Evolutionary conservation across 2,113 vertebrate genomes (phyloP).

Genomic region (Nycticebus coucang): DNA sequence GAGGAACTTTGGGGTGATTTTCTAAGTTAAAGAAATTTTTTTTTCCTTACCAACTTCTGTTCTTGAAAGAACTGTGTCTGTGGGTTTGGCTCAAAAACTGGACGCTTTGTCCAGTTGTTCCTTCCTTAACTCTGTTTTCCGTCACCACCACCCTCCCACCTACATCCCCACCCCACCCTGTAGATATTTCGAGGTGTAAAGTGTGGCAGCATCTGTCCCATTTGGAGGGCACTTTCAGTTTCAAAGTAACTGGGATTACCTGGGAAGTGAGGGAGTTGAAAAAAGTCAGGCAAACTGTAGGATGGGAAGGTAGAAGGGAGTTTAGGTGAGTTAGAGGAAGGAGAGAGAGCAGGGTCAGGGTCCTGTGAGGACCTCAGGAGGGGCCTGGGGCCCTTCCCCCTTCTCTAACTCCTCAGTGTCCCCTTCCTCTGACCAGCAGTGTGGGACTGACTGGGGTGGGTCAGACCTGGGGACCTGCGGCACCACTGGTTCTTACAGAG

Average conservation of each 20-base stretch:
- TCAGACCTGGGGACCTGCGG: too few relatives aligned
- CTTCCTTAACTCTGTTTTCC: not conserved
- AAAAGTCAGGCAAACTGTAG: not conserved
- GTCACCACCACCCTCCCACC: too few relatives aligned
- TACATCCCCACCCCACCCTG: not conserved
- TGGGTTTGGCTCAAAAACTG: conserved; percentile 67
- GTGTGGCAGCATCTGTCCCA: not conserved
- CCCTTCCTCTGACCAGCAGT: not conserved
- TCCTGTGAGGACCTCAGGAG: not conserved
- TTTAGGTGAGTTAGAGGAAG: not conserved
- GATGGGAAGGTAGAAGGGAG: not conserved
- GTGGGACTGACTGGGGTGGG: not conserved
- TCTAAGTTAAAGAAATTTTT: not conserved
- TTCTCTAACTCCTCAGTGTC: not conserved
- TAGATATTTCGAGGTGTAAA: not conserved
- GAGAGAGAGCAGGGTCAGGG: not conserved
- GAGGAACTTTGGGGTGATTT: not conserved
- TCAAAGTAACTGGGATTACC: not conserved
- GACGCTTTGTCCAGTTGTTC: not conserved
- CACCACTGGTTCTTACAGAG: rapidly evolving
- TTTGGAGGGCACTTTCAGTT: not conserved
- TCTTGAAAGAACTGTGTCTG: conserved; percentile 66
- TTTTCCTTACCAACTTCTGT: conserved; percentile 27
- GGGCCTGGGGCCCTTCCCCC: not conserved
- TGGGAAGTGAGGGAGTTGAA: not conserved